Evolutionary conservation across 2,113 vertebrate species (phyloP).

Genomic region (Burhinus bistriatus): DNA sequence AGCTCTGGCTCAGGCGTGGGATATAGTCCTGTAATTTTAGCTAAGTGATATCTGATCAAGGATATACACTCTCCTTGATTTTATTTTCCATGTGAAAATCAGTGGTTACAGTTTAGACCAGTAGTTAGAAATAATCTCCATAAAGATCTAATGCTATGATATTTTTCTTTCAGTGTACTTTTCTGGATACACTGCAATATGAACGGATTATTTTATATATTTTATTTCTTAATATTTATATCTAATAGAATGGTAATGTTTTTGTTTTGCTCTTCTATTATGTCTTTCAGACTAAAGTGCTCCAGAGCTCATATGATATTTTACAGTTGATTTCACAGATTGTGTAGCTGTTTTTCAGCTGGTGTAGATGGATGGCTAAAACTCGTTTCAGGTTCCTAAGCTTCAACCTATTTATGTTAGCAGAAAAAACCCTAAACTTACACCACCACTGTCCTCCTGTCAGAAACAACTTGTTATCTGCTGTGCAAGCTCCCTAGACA

Average conservation of each 20-base stretch:
- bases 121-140: background rate
- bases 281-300: background rate
- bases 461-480: background rate
- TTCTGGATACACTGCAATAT: background rate
- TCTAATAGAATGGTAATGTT: background rate
- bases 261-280: background rate
- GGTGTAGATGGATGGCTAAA: background rate
- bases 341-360: background rate
- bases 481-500: background rate
- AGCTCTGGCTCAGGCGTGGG: background rate
- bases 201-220: background rate
- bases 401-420: background rate
- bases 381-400: background rate
- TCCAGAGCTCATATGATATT: background rate
- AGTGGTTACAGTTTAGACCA: background rate
- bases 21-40: background rate
- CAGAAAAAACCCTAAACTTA: background rate
- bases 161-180: background rate
- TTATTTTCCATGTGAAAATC: background rate
- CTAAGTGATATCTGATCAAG: background rate
- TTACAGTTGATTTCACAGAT: background rate
- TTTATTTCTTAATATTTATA: background rate
- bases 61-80: background rate
- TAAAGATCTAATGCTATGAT: background rate
- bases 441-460: background rate